Conservation (phyloP, 92 coral and sea anemone species). For the Porites lobata region DNA sequence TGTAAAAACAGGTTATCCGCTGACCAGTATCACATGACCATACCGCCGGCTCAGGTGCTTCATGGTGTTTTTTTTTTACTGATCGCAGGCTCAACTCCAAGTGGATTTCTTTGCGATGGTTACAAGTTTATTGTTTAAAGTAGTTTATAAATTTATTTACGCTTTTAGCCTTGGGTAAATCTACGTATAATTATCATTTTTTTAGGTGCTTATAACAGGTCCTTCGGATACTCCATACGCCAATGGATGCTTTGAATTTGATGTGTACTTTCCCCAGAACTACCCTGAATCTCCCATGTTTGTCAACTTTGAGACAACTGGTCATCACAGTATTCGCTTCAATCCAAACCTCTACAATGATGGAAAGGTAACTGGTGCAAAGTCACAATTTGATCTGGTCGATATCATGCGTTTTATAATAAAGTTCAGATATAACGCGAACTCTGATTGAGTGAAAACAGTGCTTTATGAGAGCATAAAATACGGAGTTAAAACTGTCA, state of each 20-base stretch:
- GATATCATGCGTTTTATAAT: not conserved
- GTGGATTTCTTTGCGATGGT: too few species aligned
- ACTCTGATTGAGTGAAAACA: too few species aligned
- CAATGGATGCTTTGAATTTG: conserved; percentile 99
- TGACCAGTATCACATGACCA: too few species aligned
- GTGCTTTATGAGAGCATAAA: too few species aligned
- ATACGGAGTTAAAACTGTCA: too few species aligned
- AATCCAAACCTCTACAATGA: conserved; percentile 99
- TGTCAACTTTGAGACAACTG: conserved; percentile 98
- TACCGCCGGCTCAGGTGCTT: too few species aligned
- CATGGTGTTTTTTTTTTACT: too few species aligned
- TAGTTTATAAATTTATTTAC: too few species aligned
- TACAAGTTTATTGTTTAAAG: too few species aligned
- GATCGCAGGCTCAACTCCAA: too few species aligned
- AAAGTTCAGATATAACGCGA: too few species aligned
- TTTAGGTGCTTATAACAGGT: conserved; percentile 95
- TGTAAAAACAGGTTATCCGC: too few species aligned
- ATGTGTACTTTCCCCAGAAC: conserved; percentile 98
- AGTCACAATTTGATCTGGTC: not conserved
- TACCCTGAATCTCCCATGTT: conserved; percentile 98
- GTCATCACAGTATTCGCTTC: conserved; percentile 96
- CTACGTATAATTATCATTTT: not conserved
- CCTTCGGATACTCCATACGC: conserved; percentile 99
- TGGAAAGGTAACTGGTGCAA: conserved; percentile 85
- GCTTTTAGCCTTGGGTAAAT: not conserved